Base-by-base conservation (phyloP, 2,888 invertebrate genomes). In the Eulithis testata region DNA sequence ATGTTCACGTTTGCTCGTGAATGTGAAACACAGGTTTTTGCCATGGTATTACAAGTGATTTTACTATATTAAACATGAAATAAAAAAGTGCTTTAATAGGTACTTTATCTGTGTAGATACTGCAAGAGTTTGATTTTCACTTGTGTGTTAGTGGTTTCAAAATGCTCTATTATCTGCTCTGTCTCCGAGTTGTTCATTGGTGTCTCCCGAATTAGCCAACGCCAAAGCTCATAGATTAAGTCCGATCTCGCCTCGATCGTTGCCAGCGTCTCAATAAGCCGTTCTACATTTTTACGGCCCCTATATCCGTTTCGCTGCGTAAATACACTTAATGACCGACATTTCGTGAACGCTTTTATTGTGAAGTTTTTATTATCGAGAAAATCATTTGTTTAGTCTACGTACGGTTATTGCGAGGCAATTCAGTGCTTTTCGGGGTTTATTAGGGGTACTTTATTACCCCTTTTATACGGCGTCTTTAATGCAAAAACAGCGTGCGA, bases 361-460 rank as follows among this genome's bases (percentile, higher is more conserved):
- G 90, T 91, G 86, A 91, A 90, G 89, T 90, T 91, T 92, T 92
- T 92, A 91, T 91, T 90, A 89, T 91, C 89, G 83, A 83, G 88
- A 90, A 88, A 88, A 89, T 90, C 89, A 89, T 91, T 90, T 92
- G 91, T 92, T 91, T 91, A 92, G 90, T 90, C 90, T 91, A 89
- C 91, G 84, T 90, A 91, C 87, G 87, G 88, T 87, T 88, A 88
- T 89, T 87, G 89, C 89, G 86, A 86, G 80, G 81, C 85, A 81
- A 80, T 80, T 83, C 85, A 80, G 82, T 88, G 86, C 85, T 84
- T 87, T 90, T 90, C 84, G 86, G 87, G 89, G 89, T 91, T 91
- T 91, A 91, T 91, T 90, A 85, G 87, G 89, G 89, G 85, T 82
- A 82, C 81, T 91, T 91, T 91, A 90, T 91, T 87, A 85, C 89